Conservation (phyloP, 1,140 invertebrate species). For the Drosophila yakuba region DNA sequence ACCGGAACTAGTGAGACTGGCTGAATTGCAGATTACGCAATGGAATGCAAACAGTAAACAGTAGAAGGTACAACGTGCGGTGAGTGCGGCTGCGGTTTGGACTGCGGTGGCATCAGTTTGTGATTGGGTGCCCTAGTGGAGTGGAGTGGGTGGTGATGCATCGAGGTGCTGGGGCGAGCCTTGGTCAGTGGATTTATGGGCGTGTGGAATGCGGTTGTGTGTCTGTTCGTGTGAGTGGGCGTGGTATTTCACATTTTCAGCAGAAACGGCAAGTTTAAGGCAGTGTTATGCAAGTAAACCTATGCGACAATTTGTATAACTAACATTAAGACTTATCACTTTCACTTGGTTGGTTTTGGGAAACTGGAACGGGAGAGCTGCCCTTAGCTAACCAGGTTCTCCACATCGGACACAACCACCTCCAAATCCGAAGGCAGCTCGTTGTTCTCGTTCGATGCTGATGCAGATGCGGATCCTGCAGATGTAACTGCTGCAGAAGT, state of each 20-base stretch:
- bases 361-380: conserved; percentile 43
- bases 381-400: conserved; percentile 84
- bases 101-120: conserved; percentile 53
- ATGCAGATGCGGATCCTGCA: conserved; percentile 18
- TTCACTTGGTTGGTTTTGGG: conserved; percentile 74
- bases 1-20: neutral
- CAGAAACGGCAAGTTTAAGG: conserved; percentile 83
- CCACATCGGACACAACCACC: conserved; percentile 81
- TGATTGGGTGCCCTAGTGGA: conserved; percentile 2
- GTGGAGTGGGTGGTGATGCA: conserved; percentile 5
- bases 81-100: conserved; percentile 71
- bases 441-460: conserved; percentile 41
- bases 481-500: conserved; percentile 10
- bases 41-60: conserved; percentile 73
- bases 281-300: conserved; percentile 73
- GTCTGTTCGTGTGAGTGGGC: conserved; percentile 45
- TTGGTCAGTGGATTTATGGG: conserved; percentile 45
- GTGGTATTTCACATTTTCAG: conserved; percentile 77
- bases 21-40: conserved; percentile 34
- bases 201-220: conserved; percentile 20
- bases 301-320: conserved; percentile 82
- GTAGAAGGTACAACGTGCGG: conserved; percentile 80
- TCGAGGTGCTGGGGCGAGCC: conserved; percentile 33
- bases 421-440: conserved; percentile 82
- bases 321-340: conserved; percentile 83